phyloP scores from a whole-genome alignment of 2,113 vertebrate genomes.

The Rhea americana region DNA sequence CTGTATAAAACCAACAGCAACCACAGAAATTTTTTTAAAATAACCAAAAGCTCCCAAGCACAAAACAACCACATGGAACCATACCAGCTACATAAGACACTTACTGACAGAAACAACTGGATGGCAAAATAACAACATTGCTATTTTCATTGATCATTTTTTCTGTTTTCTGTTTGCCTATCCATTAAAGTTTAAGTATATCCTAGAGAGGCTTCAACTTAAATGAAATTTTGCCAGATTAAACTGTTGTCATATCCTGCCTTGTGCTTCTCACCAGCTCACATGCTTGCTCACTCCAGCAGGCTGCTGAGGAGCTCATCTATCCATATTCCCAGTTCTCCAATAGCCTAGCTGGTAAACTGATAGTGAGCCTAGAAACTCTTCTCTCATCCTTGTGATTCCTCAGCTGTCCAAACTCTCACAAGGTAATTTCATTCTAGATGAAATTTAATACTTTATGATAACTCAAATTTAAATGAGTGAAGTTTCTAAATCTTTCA shows the following conservation, averaged over 20 bases:
- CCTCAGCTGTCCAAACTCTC: background rate
- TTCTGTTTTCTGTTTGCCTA: slow-evolving; percentile 5
- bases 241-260: background rate
- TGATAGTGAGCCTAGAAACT: background rate
- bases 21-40: background rate
- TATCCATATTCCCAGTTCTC: background rate
- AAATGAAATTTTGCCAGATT: slow-evolving; percentile 17
- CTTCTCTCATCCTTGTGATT: background rate
- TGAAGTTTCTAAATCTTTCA: background rate
- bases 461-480: background rate
- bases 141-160: slow-evolving; percentile 15
- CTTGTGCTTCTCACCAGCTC: background rate
- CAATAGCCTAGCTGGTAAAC: background rate
- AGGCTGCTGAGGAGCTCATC: background rate
- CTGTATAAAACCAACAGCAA: background rate
- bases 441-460: background rate
- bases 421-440: background rate
- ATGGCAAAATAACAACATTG: background rate
- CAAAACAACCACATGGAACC: background rate
- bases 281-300: background rate
- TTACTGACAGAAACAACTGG: background rate
- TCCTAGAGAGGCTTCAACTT: background rate
- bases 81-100: background rate
- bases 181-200: background rate
- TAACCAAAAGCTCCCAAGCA: background rate